phyloP scores from a whole-genome alignment of 2,888 invertebrate species.

The Cremastinae sp. region DNA sequence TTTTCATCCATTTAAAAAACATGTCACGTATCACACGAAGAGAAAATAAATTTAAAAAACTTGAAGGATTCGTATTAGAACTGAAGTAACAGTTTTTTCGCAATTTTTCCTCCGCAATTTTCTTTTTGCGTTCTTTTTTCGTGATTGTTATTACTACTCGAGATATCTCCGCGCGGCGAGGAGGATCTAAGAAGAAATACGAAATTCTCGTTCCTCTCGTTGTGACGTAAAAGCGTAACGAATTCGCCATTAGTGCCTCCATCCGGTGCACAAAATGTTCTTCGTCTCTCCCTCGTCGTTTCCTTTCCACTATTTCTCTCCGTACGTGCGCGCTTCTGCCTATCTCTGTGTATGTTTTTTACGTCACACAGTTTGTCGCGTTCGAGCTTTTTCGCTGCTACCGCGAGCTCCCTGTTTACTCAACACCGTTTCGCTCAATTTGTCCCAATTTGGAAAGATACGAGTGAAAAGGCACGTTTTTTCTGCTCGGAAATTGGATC shows the following conservation, averaged over 20 bases:
- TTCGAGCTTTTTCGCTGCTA: constrained; percentile 27
- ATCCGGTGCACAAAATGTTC: constrained; percentile 40
- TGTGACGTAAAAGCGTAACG: constrained; percentile 38
- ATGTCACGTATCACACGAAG: too few species aligned
- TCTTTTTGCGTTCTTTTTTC: too few species aligned
- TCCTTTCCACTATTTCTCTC: background rate
- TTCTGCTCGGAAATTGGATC: background rate
- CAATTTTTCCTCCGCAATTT: background rate
- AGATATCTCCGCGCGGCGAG: background rate
- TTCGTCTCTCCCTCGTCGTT: constrained; percentile 15
- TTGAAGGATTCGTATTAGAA: background rate
- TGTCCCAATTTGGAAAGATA: constrained; percentile 21
- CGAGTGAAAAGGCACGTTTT: constrained; percentile 8
- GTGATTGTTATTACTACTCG: background rate
- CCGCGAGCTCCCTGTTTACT: constrained; percentile 40
- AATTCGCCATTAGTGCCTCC: constrained; percentile 36
- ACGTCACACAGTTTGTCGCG: constrained; percentile 10
- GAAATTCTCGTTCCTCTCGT: constrained; percentile 26
- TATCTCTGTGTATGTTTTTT: background rate
- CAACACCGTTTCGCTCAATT: constrained; percentile 42
- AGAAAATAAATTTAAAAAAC: background rate
- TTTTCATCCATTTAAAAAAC: too few species aligned
- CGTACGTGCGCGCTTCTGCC: background rate
- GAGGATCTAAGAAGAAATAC: constrained; percentile 8
- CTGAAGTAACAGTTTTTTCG: background rate